phyloP scores from a whole-genome alignment of 2,888 invertebrate genomes.

The Aradus depressus region DNA sequence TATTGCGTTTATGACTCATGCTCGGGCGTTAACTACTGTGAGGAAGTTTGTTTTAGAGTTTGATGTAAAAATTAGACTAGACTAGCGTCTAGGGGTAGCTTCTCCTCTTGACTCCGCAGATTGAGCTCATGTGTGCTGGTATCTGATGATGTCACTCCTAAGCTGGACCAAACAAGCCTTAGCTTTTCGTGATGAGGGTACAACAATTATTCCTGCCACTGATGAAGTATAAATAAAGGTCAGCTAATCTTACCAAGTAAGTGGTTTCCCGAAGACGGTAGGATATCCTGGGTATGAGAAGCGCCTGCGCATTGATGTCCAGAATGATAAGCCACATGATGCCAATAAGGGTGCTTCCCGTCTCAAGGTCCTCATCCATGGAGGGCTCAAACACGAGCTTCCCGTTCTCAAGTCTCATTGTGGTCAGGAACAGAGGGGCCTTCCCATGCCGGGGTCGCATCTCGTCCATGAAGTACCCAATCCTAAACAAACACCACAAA shows the following conservation, averaged over 20 bases:
- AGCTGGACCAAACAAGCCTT: too few relatives aligned
- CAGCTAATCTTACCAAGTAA: conserved; percentile 31
- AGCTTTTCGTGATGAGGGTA: too few relatives aligned
- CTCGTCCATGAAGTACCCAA: conserved; percentile 48
- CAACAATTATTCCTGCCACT: too few relatives aligned
- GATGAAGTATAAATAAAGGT: too few relatives aligned
- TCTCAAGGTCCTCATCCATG: conserved; percentile 50
- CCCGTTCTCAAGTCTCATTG: conserved; percentile 59
- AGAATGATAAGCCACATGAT: conserved; percentile 58
- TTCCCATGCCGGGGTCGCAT: conserved; percentile 47
- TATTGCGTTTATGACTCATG: too few relatives aligned
- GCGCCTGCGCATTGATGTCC: conserved; percentile 65
- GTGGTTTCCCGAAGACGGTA: conserved; percentile 31
- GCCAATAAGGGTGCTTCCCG: conserved; percentile 47
- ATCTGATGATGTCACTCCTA: too few relatives aligned
- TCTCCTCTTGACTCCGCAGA: too few relatives aligned
- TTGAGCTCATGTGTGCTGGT: too few relatives aligned
- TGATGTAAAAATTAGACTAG: too few relatives aligned
- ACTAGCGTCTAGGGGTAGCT: too few relatives aligned
- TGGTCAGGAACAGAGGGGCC: conserved; percentile 63
- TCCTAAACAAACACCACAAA: conserved; percentile 41
- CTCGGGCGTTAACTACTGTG: too few relatives aligned
- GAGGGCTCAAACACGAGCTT: conserved; percentile 64
- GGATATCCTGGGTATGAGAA: conserved; percentile 57
- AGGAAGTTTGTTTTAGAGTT: too few relatives aligned